Evolutionary conservation across 2,797 vertebrate species (phyloP).

Genomic region (Catamblyrhynchus diadema): DNA sequence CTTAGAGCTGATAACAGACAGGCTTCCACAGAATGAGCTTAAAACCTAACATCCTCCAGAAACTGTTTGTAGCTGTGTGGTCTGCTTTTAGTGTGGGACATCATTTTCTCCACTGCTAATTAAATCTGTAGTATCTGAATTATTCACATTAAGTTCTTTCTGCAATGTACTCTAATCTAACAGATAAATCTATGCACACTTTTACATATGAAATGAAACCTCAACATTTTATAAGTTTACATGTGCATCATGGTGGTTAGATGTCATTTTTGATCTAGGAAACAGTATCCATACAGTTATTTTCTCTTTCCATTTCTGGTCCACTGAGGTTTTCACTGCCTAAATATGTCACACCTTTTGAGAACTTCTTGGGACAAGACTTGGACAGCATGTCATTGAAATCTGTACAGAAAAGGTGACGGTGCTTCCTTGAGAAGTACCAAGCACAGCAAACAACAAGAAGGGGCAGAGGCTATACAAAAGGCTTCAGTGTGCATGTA

Average conservation of each 20-base stretch:
- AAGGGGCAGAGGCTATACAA: not conserved
- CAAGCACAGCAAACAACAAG: not conserved
- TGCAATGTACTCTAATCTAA: not conserved
- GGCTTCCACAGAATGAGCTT: not conserved
- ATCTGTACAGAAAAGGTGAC: not conserved
- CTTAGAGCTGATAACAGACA: not conserved
- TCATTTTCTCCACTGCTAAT: not conserved
- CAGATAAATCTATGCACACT: not conserved
- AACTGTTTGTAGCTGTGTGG: not conserved
- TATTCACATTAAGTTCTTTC: not conserved
- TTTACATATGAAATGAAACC: not conserved
- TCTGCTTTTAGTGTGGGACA: not conserved
- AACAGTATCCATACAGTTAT: not conserved
- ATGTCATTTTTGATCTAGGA: not conserved
- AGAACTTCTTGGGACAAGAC: not conserved
- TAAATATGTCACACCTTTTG: not conserved
- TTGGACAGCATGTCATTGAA: not conserved
- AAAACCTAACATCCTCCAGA: not conserved
- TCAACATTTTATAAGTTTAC: not conserved
- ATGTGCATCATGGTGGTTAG: fast-evolving
- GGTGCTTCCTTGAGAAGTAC: not conserved
- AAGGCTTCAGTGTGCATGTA: fast-evolving
- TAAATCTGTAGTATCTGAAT: not conserved
- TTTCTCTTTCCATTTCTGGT: not conserved
- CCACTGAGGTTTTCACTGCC: not conserved